Evolutionary conservation across 1,140 invertebrate genomes (phyloP), one percentile per base, ranked within the genome.

Genomic region (Tribolium castaneum): DNA sequence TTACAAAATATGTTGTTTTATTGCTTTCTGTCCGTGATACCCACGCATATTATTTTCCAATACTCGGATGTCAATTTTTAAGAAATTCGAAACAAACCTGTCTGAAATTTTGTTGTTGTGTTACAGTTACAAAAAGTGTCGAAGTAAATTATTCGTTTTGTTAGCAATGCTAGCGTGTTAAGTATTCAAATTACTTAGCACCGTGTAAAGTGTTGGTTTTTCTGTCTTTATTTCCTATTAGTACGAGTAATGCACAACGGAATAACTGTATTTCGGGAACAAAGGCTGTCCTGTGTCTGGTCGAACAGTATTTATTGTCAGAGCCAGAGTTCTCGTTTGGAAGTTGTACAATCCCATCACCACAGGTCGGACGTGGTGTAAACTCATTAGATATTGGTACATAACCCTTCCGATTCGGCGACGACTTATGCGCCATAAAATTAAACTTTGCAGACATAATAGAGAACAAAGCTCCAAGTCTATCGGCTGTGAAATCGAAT

Each of bases 401-500:
- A 35, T 66, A 35, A 66, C 59, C 59, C 59, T 30, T 34, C 59
- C 30, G 25, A 66, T 14, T 35, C 59, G 59, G 12, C 19, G 13
- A 12, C 25, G 59, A 66, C 59, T 66, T 66, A 66, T 66, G 10
- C 59, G 25, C 59, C 59, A 66, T 66, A 66, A 66, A 66, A 66
- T 66, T 66, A 66, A 66, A 66, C 59, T 66, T 66, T 66, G 59
- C 59, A 66, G 59, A 66, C 59, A 66, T 66, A 66, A 66, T 66
- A 39, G 59, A 14, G 59, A 66, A 35, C 59, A 66, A 66, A 34
- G 59, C 59, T 22, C 59, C 25, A 35, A 66, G 59, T 66, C 59
- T 66, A 66, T 66, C 59, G 59, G 59, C 59, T 66, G 59, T 66
- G 30, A 66, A 66, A 66, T 66, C 59, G 59, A 66, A 66, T 35